These are phyloP conservation scores for Hydriomena furcata DNA, from an alignment of 2,888 invertebrate genomes.

Conservation along the genomic window DNA sequence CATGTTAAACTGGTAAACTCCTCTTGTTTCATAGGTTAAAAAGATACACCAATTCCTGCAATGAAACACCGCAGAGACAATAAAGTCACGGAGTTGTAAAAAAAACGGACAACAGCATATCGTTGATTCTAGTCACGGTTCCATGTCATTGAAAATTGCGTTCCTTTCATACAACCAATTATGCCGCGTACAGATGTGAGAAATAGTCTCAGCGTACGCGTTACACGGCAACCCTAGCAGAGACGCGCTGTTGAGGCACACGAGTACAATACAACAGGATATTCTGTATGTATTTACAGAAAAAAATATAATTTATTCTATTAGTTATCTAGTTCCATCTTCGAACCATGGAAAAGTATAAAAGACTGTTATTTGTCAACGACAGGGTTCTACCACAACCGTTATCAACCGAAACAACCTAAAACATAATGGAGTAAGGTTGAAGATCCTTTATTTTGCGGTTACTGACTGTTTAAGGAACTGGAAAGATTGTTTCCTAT, in stretches of 20 bases:
- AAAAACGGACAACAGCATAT: slow-evolving; percentile 6
- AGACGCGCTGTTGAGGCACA: too few relatives aligned
- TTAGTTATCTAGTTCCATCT: too few relatives aligned
- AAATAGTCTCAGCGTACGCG: too few relatives aligned
- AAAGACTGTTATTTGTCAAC: slow-evolving; percentile 29
- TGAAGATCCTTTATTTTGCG: slow-evolving; percentile 2
- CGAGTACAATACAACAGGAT: too few relatives aligned
- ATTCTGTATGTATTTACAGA: too few relatives aligned
- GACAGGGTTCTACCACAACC: slow-evolving; percentile 1
- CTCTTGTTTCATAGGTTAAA: too few relatives aligned
- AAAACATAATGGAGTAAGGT: background rate
- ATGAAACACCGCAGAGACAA: background rate
- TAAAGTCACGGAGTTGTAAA: background rate
- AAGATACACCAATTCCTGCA: too few relatives aligned
- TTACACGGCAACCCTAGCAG: too few relatives aligned
- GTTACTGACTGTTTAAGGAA: slow-evolving; percentile 1
- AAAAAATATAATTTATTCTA: too few relatives aligned
- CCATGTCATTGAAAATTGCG: slow-evolving; percentile 33
- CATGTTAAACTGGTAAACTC: too few relatives aligned
- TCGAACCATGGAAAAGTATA: slow-evolving; percentile 13
- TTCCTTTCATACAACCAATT: slow-evolving; percentile 30
- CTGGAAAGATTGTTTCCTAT: slow-evolving; percentile 5
- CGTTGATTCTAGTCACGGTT: slow-evolving; percentile 23
- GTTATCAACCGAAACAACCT: slow-evolving; percentile 2
- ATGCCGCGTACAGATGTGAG: slow-evolving; percentile 23